Evolutionary conservation across 1,140 invertebrate genomes (phyloP).

Genomic region (Anastatus disparis): DNA sequence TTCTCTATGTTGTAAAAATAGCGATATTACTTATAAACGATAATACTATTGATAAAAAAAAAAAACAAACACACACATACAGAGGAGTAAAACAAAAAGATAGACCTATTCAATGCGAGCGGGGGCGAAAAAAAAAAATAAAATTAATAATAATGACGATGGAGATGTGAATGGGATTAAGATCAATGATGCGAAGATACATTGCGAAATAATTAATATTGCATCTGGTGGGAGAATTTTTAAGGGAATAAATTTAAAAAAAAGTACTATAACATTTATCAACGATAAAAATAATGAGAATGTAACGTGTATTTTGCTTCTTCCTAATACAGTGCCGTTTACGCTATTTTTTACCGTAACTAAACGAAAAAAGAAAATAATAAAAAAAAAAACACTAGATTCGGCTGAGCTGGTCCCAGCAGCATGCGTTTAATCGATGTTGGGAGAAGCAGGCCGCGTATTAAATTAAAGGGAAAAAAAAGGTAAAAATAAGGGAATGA

Average conservation of each 20-base stretch:
- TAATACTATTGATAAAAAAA: conserved; percentile 46
- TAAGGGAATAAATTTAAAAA: conserved; percentile 49
- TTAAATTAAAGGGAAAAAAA: no score
- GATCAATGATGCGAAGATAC: background rate
- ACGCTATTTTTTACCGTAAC: conserved; percentile 69
- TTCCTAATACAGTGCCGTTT: conserved; percentile 69
- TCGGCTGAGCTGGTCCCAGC: conserved; percentile 53
- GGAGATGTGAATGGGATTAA: background rate
- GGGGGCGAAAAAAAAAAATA: conserved; percentile 28
- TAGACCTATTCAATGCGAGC: conserved; percentile 18
- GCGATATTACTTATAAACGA: conserved; percentile 48
- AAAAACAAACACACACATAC: background rate
- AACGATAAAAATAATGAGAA: conserved; percentile 65
- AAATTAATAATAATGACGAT: conserved; percentile 16
- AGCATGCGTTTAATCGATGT: conserved; percentile 51
- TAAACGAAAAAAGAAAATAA: conserved; percentile 30
- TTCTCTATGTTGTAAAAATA: conserved; percentile 54
- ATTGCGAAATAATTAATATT: background rate
- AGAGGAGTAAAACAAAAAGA: background rate
- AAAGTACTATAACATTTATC: conserved; percentile 64
- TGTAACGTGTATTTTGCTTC: conserved; percentile 68
- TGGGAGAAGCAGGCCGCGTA: conserved; percentile 46
- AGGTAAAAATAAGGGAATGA: conserved; percentile 13
- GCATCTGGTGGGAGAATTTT: conserved; percentile 3
- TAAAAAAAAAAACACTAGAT: conserved; percentile 48